Percentiles rank a stretch among this genome's conserved stretches.
Conservation (phyloP, 2,888 invertebrate genomes). For the Hermaeophaga mercurialis region DNA sequence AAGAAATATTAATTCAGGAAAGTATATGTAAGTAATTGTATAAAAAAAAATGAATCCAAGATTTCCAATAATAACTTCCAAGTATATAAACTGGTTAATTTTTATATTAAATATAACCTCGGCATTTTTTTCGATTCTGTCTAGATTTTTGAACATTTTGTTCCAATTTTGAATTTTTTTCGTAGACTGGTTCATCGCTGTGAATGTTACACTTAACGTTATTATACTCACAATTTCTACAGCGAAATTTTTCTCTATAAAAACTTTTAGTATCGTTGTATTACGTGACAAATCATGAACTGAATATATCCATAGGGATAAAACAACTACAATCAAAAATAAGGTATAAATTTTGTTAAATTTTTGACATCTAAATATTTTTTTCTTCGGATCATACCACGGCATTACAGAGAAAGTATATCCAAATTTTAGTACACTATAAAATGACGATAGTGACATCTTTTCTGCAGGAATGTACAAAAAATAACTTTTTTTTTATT, state of each 20-base stretch:
- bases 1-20: not conserved
- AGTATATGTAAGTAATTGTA: not conserved
- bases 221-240: not conserved
- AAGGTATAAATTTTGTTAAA: not conserved
- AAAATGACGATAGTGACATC: not conserved
- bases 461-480: not conserved
- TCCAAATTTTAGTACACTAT: not conserved
- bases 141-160: not conserved
- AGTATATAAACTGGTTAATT: not conserved
- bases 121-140: not conserved
- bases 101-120: not conserved
- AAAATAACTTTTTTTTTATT: not conserved
- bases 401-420: not conserved
- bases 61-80: not conserved
- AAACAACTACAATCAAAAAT: not conserved
- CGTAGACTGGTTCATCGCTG: not conserved
- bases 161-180: not conserved
- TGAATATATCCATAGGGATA: not conserved
- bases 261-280: not conserved
- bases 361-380: not conserved
- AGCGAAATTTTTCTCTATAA: not conserved
- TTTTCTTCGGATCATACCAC: conserved; percentile 3
- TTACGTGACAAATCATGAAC: not conserved
- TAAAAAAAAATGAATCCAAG: not conserved
- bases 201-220: not conserved